Conservation (phyloP, 2,113 vertebrate species). For the Xiphophorus couchianus region DNA sequence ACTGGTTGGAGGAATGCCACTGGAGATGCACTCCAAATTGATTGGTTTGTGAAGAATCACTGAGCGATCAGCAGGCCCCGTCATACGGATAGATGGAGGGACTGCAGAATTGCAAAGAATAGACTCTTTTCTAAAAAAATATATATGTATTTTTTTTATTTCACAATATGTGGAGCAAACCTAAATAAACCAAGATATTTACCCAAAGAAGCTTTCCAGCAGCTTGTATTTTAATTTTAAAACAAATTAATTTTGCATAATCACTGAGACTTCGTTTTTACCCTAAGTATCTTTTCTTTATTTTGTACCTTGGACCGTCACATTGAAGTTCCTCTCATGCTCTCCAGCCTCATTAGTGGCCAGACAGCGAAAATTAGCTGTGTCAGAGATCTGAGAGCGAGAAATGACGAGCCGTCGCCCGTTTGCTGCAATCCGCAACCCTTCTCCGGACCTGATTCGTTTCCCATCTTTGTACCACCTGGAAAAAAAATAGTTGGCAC, state of each 20-base stretch:
- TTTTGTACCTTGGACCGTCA: conserved; percentile 89
- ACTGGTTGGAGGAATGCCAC: conserved; percentile 88
- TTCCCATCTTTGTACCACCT: conserved; percentile 94
- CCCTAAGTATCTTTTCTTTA: neutral
- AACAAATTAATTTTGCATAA: conserved; percentile 5
- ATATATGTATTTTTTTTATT: neutral
- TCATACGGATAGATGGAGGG: conserved; percentile 88
- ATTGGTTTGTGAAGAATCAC: conserved; percentile 86
- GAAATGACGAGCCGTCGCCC: conserved; percentile 87
- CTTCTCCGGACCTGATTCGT: conserved; percentile 78
- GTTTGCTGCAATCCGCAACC: conserved; percentile 79
- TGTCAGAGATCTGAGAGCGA: conserved; percentile 87
- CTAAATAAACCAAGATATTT: conserved; percentile 20
- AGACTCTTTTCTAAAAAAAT: neutral
- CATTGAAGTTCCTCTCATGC: conserved; percentile 85
- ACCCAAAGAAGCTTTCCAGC: conserved; percentile 39
- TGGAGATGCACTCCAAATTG: conserved; percentile 88
- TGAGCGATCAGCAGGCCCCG: conserved; percentile 82
- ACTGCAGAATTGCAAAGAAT: conserved; percentile 77
- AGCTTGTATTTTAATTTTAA: conserved; percentile 45
- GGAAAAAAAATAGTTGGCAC: conserved; percentile 4
- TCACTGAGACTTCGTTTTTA: neutral
- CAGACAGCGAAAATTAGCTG: conserved; percentile 89
- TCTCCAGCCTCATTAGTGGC: conserved; percentile 90
- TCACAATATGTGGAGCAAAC: neutral